Evolutionary conservation across 2,113 vertebrate genomes (phyloP), one percentile per base, ranked within the genome.

Genomic region (Eurystomus gularis): DNA sequence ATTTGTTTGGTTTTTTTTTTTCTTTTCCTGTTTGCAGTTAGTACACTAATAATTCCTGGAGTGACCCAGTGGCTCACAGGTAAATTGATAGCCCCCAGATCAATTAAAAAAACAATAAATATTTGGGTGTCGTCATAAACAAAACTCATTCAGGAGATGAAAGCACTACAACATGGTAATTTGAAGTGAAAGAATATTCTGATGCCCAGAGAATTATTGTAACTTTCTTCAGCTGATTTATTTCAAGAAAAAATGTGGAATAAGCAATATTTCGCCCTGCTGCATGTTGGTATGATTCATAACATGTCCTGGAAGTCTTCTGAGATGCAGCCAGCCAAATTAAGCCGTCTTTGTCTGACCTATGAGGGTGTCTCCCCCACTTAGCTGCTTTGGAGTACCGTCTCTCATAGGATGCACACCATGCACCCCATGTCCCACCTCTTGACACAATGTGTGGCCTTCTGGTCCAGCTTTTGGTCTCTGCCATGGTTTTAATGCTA

Each of bases 141-240:
- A 97, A 97, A 97, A 88, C 49, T 65, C 76, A 95, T 95, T 97
- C 93, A 93, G 82, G 88, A 97, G 83, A 91, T 65, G 81, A 77
- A 95, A 97, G 92, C 95, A 92, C 81, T 95, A 84, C 70, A 88
- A 42, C n/a, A 37, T 82, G 39, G 93, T 92, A 86, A 97, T 97
- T 96, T 97, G 93, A 96, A 97, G 90, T 92, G 58, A 76, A 77
- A 72, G 90, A 97, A 96, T 97, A 97, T 97, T 98, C 85, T 80
- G 82, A 77, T 94, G 90, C 80, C 72, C 79, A 73, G 83, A 86
- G 55, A 97, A 93, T 94, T 76, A 94, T 97, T 97, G 88, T 90
- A 81, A 97, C 94, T 97, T 91, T 94, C 82, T 94, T 55, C 88
- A 91, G 61, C 42, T 83, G 71, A 94, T 96, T 97, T 94, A 81